These are phyloP conservation scores for Colletes gigas DNA, from an alignment of 1,140 invertebrate genomes.

Conservation along the genomic window DNA sequence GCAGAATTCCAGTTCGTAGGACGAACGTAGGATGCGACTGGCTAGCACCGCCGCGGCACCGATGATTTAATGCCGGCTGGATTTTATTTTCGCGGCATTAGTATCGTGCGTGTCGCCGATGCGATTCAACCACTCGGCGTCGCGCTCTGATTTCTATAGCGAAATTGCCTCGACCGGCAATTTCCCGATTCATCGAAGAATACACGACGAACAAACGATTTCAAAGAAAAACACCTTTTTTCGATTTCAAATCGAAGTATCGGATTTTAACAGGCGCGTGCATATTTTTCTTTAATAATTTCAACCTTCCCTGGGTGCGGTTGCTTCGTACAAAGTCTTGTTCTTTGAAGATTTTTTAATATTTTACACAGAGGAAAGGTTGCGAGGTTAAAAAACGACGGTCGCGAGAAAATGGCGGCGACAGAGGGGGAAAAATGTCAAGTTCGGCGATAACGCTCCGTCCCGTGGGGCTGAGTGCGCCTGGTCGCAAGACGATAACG, in stretches of 20 bases:
- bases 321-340: too few relatives aligned
- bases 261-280: too few relatives aligned
- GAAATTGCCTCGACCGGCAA: background rate
- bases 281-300: too few relatives aligned
- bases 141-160: background rate
- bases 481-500: slow-evolving; percentile 46
- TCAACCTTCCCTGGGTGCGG: too few relatives aligned
- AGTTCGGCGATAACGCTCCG: slow-evolving; percentile 9
- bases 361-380: too few relatives aligned
- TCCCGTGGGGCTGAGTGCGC: slow-evolving; percentile 7
- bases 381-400: too few relatives aligned
- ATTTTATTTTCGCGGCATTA: slow-evolving; percentile 26
- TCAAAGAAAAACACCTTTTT: too few relatives aligned
- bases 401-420: too few relatives aligned
- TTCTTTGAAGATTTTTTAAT: too few relatives aligned
- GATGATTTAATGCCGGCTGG: slow-evolving; percentile 39
- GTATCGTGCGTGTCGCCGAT: background rate
- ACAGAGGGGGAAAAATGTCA: background rate
- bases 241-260: too few relatives aligned
- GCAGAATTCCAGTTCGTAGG: slow-evolving; percentile 48
- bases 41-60: background rate
- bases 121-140: background rate
- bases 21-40: slow-evolving; percentile 29
- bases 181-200: background rate
- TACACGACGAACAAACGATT: too few relatives aligned